Evolutionary conservation across 1,140 invertebrate genomes (phyloP).

Genomic region (Drosophila watanabei): DNA sequence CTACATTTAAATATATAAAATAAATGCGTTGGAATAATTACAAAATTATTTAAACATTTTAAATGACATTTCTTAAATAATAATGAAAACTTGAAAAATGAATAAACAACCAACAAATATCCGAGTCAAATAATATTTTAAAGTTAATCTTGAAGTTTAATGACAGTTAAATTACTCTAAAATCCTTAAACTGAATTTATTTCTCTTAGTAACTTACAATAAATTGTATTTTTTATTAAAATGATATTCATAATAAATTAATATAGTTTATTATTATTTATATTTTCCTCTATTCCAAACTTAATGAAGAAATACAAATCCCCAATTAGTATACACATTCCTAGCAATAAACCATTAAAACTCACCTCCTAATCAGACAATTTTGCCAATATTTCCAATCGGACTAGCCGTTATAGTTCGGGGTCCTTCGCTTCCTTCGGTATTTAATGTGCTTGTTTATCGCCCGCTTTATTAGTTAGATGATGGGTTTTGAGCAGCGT

Average conservation of each 20-base stretch:
- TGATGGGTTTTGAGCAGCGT: constrained; percentile 48
- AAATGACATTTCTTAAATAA: not conserved
- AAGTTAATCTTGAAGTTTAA: no score
- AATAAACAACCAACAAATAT: not conserved
- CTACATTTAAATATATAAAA: not conserved
- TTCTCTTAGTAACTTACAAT: no score
- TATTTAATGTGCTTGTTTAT: constrained; percentile 42
- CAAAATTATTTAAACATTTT: not conserved
- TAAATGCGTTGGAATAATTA: not conserved
- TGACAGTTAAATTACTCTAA: not conserved
- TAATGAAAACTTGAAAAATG: not conserved
- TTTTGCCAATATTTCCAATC: constrained; percentile 47
- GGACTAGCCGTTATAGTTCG: constrained; percentile 16
- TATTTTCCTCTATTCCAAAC: not conserved
- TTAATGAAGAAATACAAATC: not conserved
- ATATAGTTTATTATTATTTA: not conserved
- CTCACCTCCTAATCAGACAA: constrained; percentile 66
- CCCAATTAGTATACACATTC: constrained; percentile 30
- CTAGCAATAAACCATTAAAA: not conserved
- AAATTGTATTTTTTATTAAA: no score
- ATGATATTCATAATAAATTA: not conserved
- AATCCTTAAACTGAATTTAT: no score
- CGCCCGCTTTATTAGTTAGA: constrained; percentile 35
- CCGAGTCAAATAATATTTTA: not conserved
- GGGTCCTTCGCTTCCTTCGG: constrained; percentile 16